A percentile compares a stretch with the other conserved stretches of the same genome.
These are phyloP conservation scores for Gallirallus australis DNA, from an alignment of 2,797 vertebrate species.

Conservation along the genomic window DNA sequence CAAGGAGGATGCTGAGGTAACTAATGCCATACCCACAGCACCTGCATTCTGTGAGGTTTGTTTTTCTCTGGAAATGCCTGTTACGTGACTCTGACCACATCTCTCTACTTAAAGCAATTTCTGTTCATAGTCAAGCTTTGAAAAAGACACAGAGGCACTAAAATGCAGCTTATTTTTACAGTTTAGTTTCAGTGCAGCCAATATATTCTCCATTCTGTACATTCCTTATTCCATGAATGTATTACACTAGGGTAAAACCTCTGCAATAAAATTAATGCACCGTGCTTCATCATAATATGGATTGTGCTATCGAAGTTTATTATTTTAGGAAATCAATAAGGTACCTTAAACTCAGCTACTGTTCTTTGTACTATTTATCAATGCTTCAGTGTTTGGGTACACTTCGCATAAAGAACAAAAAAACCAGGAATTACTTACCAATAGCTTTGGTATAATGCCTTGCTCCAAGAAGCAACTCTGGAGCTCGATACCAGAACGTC, in stretches of 20 bases:
- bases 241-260: neutral
- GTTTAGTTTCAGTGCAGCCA: neutral
- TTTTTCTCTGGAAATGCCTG: neutral
- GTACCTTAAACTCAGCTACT: neutral
- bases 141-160: neutral
- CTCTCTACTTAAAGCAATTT: neutral
- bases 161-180: neutral
- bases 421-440: constrained; percentile 82
- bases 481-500: constrained; percentile 99
- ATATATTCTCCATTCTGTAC: neutral
- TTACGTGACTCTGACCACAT: neutral
- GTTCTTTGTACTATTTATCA: neutral
- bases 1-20: neutral
- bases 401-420: neutral
- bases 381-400: neutral
- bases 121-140: neutral
- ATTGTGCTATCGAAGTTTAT: neutral
- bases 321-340: neutral
- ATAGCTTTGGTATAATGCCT: constrained; percentile 99
- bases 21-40: neutral
- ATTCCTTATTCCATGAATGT: neutral
- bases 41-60: neutral
- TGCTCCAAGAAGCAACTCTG: constrained; percentile 97
- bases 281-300: neutral
- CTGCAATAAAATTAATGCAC: neutral